Evolutionary conservation across 92 coral and sea anemone genomes (phyloP), one percentile per base, ranked within the genome.

Genomic region (Actinostola sp.): DNA sequence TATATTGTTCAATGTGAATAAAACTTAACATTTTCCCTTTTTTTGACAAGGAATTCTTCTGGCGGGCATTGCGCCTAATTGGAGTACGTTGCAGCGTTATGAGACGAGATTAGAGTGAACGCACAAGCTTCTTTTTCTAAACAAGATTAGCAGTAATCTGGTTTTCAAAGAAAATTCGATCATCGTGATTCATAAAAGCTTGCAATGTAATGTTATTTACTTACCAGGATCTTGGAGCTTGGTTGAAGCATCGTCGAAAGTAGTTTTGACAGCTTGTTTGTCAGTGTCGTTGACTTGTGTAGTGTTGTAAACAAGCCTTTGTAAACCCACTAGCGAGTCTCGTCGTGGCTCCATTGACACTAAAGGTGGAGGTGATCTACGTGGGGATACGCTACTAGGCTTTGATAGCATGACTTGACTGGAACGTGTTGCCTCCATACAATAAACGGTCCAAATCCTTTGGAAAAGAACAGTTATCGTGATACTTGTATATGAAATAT

Each of bases 351-450:
- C 89, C 53, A 87, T 75, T 34, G 92, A 87, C 16, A 87, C 92
- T 35, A 90, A 73, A 4, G 92, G 96, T 4, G 96, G 96, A 20
- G 96, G 96, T 41, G 96, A 87, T 13, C 92, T 72, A 42, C 96
- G 96, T 17, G 84, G 67, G 21, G 66, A 33, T 8, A 19, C 13
- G 15, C 44, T 16, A n/a, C n/a, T n/a, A n/a, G n/a, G n/a, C 61
- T 32, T 51, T 28, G 30, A 8, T 21, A 31, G 30, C 21, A 59
- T 59, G 8, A 29, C 66, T 19, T 61, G 26, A n/a, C 21, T 34
- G 27, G 43, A 34, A 11, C 20, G 46, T 27, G 16, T 9, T 0
- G 27, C 48, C 38, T 61, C 66, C 66, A 61, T 61, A 20, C 6
- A 58, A 36, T 28, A 54, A 34, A 61, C 33, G 15, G 45, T 17